Evolutionary conservation across 2,888 invertebrate genomes (phyloP), one percentile per base, ranked within the genome.

Genomic region (Plebejus argus): DNA sequence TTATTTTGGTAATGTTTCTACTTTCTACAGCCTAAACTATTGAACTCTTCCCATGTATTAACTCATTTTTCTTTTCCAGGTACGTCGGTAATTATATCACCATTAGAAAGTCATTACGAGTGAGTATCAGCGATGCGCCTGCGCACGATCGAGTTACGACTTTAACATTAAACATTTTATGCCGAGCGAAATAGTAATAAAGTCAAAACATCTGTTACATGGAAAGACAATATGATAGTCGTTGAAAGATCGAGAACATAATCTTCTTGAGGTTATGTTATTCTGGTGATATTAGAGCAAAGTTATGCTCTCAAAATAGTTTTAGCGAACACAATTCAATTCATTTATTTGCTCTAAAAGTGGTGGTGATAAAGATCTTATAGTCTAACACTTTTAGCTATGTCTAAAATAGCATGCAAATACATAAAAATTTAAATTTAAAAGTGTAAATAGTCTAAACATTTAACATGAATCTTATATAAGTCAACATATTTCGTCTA

Each of bases 31-130:
- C 20, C 10, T 66, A 28, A 66, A 28, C 15, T 66, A 28, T 33
- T 18, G 66, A 28, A 23, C 66, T 28, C 28, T 33, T 66, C 15
- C 66, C 66, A 23, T 28, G 10, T 18, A 66, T 33, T 66, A 66
- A 5, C 28, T 66, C 12, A 15, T 15, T 18, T 66, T 28, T 66
- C 28, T 66, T 15, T 66, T 66, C 28, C 66, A 66, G 66, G 66
- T 66, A 66, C 66, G 66, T 66, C 12, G 28, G 66, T 28, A 66
- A 66, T 66, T 66, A 66, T 66, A 66, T 66, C 66, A 66, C 15
- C 66, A 66, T 66, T 66, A 66, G 66, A 66, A 66, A 66, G 66
- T 66, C 28, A 66, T 66, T 66, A 66, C 66, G 28, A 66, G 66
- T 66, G 66, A 66, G 66, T 66, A 66, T 66, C 12, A 33, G 23